Conservation (phyloP, 2,888 invertebrate species). For the Drosophila tripunctata region DNA sequence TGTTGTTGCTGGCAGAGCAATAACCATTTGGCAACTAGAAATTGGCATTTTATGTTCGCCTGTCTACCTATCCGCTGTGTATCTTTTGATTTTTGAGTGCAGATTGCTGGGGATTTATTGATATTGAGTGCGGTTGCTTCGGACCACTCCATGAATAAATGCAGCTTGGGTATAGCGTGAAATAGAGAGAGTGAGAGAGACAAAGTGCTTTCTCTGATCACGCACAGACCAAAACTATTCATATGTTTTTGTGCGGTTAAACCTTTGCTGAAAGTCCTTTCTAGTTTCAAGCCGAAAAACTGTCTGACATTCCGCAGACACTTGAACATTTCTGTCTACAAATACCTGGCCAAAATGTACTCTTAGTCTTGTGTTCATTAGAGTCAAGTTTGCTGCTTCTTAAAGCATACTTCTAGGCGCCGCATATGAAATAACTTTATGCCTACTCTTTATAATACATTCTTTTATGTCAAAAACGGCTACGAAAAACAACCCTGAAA, state of each 20-base stretch:
- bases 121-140: slow-evolving; percentile 65
- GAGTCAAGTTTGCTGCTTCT: slow-evolving; percentile 58
- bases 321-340: slow-evolving; percentile 23
- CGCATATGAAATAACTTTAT: slow-evolving; percentile 60
- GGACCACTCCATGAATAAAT: slow-evolving; percentile 13
- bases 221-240: neutral
- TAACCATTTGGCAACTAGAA: slow-evolving; percentile 82
- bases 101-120: slow-evolving; percentile 73
- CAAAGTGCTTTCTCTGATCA: slow-evolving; percentile 41
- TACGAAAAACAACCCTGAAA: slow-evolving; percentile 27
- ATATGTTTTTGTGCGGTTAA: neutral
- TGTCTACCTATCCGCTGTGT: slow-evolving; percentile 55
- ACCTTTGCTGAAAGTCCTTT: neutral
- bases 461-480: slow-evolving; percentile 15
- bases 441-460: neutral
- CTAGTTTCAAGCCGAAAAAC: neutral
- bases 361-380: slow-evolving; percentile 63
- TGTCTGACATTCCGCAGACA: slow-evolving; percentile 21
- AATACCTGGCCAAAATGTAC: slow-evolving; percentile 39
- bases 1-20: slow-evolving; percentile 52
- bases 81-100: slow-evolving; percentile 77
- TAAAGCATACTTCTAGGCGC: slow-evolving; percentile 70
- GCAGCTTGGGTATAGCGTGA: neutral
- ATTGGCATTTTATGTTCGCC: slow-evolving; percentile 77
- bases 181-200: neutral